Conservation (phyloP, 2,797 vertebrate species). For the Chromobotia macracanthus region DNA sequence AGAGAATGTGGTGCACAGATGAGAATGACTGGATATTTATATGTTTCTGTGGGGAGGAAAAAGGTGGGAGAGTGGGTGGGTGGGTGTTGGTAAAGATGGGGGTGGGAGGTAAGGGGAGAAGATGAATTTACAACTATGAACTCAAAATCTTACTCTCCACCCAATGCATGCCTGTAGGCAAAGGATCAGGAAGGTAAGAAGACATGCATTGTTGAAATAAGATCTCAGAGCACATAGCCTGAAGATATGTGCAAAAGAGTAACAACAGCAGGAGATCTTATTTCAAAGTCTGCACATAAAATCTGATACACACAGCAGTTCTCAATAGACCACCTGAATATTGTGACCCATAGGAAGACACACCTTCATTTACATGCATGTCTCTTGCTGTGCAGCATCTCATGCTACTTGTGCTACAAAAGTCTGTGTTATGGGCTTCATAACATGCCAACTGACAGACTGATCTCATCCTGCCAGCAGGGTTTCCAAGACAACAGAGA, state of each 20-base stretch:
- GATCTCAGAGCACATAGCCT: slow-evolving; percentile 19
- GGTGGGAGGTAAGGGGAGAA: slow-evolving; percentile 43
- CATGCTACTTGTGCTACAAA: slow-evolving; percentile 4
- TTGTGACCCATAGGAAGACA: not conserved
- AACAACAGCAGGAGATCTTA: not conserved
- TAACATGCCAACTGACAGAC: slow-evolving; percentile 23
- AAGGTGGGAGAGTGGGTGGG: slow-evolving; percentile 6
- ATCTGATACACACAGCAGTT: not conserved
- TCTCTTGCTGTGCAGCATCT: not conserved
- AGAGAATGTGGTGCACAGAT: slow-evolving; percentile 62
- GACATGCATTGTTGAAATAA: slow-evolving; percentile 7
- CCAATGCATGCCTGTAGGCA: slow-evolving; percentile 47
- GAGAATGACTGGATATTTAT: slow-evolving; percentile 64
- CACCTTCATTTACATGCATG: not conserved
- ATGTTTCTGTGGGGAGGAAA: slow-evolving; percentile 61
- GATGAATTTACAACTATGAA: slow-evolving; percentile 30
- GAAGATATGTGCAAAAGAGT: not conserved
- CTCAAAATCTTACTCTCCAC: slow-evolving; percentile 56
- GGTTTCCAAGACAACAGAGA: slow-evolving; percentile 50
- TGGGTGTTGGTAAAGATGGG: slow-evolving; percentile 49
- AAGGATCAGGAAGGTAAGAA: slow-evolving; percentile 31
- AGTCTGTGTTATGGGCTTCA: slow-evolving; percentile 13
- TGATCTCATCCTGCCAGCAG: slow-evolving; percentile 27
- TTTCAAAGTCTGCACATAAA: not conserved
- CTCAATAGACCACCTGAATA: not conserved